A percentile compares a stretch with the other conserved stretches of the same genome.
These are phyloP conservation scores for Marisa cornuarietis DNA, from an alignment of 1,140 invertebrate species.

Conservation along the genomic window DNA sequence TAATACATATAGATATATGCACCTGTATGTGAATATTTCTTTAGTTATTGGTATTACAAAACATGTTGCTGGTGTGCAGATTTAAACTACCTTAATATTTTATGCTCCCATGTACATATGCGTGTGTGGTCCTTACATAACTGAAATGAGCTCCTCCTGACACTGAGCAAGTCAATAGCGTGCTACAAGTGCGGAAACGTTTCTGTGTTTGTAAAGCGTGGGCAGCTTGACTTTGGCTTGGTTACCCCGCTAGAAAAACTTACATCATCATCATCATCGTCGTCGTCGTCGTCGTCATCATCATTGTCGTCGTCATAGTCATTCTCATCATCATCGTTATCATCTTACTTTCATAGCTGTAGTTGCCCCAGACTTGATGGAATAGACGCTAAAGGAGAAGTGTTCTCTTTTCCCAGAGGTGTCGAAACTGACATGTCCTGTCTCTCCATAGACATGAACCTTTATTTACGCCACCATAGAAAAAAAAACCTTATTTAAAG, in stretches of 20 bases:
- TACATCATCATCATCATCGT: not conserved
- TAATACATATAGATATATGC: not conserved
- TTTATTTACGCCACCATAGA: not conserved
- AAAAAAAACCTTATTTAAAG: not conserved
- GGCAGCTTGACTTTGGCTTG: not conserved
- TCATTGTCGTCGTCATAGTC: not conserved
- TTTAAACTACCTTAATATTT: no score
- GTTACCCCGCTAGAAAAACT: not conserved
- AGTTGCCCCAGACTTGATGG: not conserved
- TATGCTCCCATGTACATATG: no score
- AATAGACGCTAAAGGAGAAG: slow-evolving; percentile 12
- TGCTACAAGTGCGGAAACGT: not conserved
- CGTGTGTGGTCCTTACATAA: no score
- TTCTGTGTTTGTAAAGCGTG: no score
- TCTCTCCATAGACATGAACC: slow-evolving; percentile 26
- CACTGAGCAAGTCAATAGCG: no score
- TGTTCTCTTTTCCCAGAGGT: slow-evolving; percentile 11
- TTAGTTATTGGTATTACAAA: not conserved
- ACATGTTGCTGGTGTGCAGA: no score
- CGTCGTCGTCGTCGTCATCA: no score
- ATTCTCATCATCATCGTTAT: no score
- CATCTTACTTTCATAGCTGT: slow-evolving; percentile 13
- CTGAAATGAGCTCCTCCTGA: no score
- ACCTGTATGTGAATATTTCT: not conserved
- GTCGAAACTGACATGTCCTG: slow-evolving; percentile 24